These are phyloP conservation scores for Bubo bubo DNA, from an alignment of 2,113 vertebrate species.

Conservation along the genomic window DNA sequence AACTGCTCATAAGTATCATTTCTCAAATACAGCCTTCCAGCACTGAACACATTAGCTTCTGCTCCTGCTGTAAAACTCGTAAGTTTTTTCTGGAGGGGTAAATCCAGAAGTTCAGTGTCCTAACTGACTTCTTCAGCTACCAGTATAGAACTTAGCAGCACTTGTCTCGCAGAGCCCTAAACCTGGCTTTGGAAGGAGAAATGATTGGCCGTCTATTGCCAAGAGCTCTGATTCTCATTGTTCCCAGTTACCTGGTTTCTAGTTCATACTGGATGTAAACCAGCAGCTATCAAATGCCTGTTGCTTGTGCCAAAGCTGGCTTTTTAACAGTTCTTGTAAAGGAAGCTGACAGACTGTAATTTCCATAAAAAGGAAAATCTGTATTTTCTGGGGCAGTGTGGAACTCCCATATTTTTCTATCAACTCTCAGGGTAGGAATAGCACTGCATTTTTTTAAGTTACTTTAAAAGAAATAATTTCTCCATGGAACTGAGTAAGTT, in stretches of 20 bases:
- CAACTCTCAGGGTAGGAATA: not conserved
- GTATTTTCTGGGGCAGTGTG: slow-evolving; percentile 36
- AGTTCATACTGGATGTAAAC: slow-evolving; percentile 17
- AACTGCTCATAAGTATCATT: not conserved
- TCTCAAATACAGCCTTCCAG: not conserved
- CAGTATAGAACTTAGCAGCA: not conserved
- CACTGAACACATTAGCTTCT: not conserved
- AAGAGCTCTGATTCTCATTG: not conserved
- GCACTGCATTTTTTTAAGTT: not conserved
- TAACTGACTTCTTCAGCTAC: not conserved
- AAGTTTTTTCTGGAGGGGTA: not conserved
- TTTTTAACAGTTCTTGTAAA: slow-evolving; percentile 22
- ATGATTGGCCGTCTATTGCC: not conserved
- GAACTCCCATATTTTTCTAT: slow-evolving; percentile 35
- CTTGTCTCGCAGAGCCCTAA: not conserved
- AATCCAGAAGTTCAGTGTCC: not conserved
- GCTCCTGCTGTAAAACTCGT: not conserved
- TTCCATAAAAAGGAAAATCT: slow-evolving; percentile 55
- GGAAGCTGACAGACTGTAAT: slow-evolving; percentile 27
- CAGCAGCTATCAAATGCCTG: slow-evolving; percentile 16
- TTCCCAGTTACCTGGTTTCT: not conserved
- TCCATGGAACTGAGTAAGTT: slow-evolving; percentile 2
- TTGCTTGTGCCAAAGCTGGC: slow-evolving; percentile 23
- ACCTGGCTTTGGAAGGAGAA: not conserved
- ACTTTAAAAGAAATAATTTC: slow-evolving; percentile 12